Evolutionary conservation across 1,140 invertebrate species (phyloP), one percentile per base, ranked within the genome.

Genomic region (Euglossa dilemma): DNA sequence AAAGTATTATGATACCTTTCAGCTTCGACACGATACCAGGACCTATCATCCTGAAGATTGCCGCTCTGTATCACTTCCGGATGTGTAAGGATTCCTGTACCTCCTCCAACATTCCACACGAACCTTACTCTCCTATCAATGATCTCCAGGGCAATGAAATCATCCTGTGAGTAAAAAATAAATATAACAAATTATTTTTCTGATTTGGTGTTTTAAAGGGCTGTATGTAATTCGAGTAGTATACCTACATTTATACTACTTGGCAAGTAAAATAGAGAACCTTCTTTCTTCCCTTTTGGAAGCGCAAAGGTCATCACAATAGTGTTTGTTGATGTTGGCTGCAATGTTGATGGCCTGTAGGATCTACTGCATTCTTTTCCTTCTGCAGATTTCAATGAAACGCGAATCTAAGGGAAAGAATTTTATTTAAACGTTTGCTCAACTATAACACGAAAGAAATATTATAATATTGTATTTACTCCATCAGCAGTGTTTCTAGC

Each of bases 121-220:
- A 97, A 96, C 80, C 96, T 94, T 20, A 98, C 96, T 75, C 96
- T 96, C 47, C 97, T 95, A 83, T 98, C 95, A 1, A 97, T 94
- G 93, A 98, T 96, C 92, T 98, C 97, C 45, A 99, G 90, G 1
- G 96, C 96, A 36, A 98, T 95, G 85, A 97, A 98, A 85, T 98
- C 97, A 0, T 95, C 93, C 92, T 93, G 61, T 18, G n/a, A 63
- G 50, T 3, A 28, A 23, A 69, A 14, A 5, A 84, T 2, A 80
- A 80, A 81, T 43, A 43, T 3, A 23, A 14, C 14, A 52, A 36
- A n/a, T 8, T 28, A 23, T 56, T 54, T 67, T 52, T 8, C 67
- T 23, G 3, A 2, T 36, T 12, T 12, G 12, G n/a, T 56, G 16
- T 45, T 8, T 8, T 59, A 70, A n/a, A 66, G 59, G 20, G 12